phyloP scores from a whole-genome alignment of 2,797 vertebrate genomes.

The Enteromius paludinosus region DNA sequence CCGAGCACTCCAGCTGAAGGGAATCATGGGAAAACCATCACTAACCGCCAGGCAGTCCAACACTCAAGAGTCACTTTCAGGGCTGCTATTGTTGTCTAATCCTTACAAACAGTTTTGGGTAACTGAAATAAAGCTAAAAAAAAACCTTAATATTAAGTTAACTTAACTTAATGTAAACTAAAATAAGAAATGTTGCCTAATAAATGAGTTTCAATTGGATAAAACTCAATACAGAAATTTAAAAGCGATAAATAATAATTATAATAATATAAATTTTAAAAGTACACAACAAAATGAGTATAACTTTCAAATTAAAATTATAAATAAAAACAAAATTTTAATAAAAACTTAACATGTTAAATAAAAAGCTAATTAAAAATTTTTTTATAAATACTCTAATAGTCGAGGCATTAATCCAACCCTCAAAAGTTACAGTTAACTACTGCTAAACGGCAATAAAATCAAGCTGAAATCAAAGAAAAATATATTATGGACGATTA shows the following conservation, averaged over 20 bases:
- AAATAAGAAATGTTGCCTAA: background rate
- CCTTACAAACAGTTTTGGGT: background rate
- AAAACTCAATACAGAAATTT: background rate
- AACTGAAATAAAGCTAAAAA: background rate
- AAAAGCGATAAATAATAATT: background rate
- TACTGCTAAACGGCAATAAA: background rate
- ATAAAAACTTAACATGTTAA: background rate
- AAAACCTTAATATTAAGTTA: background rate
- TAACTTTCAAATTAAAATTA: background rate
- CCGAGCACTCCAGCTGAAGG: conserved; percentile 90
- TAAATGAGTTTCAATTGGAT: background rate
- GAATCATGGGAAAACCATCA: conserved; percentile 46
- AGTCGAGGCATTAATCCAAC: background rate
- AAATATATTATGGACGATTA: background rate
- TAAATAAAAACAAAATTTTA: too few species aligned
- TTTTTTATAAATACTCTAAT: background rate
- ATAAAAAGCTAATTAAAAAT: background rate
- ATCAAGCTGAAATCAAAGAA: background rate
- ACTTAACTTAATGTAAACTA: too few species aligned
- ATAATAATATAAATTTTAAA: background rate
- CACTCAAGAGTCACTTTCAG: background rate
- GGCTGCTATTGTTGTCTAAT: background rate
- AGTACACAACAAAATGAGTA: background rate
- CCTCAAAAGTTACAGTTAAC: background rate
- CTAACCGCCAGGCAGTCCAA: background rate